Evolutionary conservation across 92 coral and sea anemone genomes (phyloP), one percentile per base, ranked within the genome.

Genomic region (Bergia sp.): DNA sequence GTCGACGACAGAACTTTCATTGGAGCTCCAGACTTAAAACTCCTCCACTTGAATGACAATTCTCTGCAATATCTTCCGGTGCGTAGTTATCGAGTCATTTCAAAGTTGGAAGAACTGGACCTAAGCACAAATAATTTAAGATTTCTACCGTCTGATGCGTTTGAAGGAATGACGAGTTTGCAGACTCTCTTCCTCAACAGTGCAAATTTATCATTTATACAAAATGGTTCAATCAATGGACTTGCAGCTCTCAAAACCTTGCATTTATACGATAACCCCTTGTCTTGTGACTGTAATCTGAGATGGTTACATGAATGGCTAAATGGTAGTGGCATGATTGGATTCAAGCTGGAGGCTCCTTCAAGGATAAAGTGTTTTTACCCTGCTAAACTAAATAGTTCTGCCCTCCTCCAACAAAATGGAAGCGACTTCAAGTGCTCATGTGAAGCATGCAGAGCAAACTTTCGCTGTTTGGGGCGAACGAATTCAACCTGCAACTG

Each of bases 291-390:
- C 74, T 93, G 95, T 78, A 84, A 78, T 29, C 65, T 91, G 40
- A 82, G 57, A 61, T 93, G 95, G 95, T 36, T 93, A 29, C 73
- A 53, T 66, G 88, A 93, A 65, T 92, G 95, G 95, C 16, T 92
- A 16, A 58, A 44, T 37, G 74, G 40, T 5, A 82, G 65, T 21
- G n/a, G 9, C 9, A 53, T 15, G 38, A 7, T 21, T 9, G 77
- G 8, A 7, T 1, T 82, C 3, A 67, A 82, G 13, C 77, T 82
- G 23, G 41, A 39, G 23, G 43, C 64, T 36, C 86, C 77, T 23
- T 82, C 42, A 23, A 82, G 15, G 64, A 71, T 82, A 12, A 82
- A 67, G 41, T 82, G 86, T 36, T 43, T 29, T 12, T 82, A 42
- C 11, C 86, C 86, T 3, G 5, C 40, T 9, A 21, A 2, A 43